Evolutionary conservation across 2,797 vertebrate species (phyloP).

Genomic region (Clamator glandarius): DNA sequence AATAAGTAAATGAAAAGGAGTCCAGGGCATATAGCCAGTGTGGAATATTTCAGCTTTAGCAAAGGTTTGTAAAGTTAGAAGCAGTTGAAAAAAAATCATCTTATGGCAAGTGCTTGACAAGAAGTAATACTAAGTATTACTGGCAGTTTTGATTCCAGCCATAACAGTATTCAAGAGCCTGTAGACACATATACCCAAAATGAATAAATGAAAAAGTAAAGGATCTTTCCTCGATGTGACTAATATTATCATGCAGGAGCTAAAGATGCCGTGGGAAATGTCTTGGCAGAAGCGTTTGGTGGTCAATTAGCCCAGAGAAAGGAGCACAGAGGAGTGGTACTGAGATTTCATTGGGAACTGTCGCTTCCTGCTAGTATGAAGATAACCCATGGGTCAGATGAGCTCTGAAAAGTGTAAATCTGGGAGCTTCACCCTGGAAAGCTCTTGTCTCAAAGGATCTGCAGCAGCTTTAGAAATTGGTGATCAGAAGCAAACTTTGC

Average conservation of each 20-base stretch:
- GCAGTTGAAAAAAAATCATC: neutral
- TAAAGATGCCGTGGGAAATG: neutral
- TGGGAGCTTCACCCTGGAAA: neutral
- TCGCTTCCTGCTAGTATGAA: neutral
- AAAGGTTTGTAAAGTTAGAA: neutral
- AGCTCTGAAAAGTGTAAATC: neutral
- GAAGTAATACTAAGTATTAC: neutral
- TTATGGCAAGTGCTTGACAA: neutral
- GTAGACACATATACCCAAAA: neutral
- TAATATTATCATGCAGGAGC: neutral
- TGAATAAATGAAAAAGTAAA: neutral
- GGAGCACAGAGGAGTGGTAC: neutral
- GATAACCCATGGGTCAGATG: neutral
- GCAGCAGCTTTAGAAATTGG: neutral
- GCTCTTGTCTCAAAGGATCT: neutral
- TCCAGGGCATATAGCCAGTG: neutral
- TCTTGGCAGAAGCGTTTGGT: neutral
- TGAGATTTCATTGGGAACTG: neutral
- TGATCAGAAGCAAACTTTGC: neutral
- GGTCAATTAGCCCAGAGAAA: neutral
- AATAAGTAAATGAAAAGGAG: neutral
- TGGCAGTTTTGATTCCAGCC: neutral
- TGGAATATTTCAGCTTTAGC: neutral
- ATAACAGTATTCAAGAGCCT: neutral
- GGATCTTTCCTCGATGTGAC: fast-evolving